Evolutionary conservation across 1,140 invertebrate genomes (phyloP).

Genomic region (Sitobion miscanthi): DNA sequence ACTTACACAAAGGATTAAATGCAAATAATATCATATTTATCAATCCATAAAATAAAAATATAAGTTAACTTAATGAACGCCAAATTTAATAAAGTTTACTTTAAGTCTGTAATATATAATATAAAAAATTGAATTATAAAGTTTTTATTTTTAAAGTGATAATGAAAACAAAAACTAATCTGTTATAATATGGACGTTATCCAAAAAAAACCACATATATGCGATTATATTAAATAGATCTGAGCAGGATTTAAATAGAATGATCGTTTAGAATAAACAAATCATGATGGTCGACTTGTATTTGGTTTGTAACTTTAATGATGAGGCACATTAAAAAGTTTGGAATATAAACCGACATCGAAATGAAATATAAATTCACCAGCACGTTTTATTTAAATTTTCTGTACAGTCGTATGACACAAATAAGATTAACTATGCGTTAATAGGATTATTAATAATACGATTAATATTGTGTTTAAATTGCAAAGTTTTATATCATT

Average conservation of each 20-base stretch:
- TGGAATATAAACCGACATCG: neutral
- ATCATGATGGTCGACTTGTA: neutral
- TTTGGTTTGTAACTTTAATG: neutral
- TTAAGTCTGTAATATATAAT: neutral
- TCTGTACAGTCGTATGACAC: neutral
- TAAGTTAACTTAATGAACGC: neutral
- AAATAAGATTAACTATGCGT: neutral
- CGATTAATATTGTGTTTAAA: constrained; percentile 3
- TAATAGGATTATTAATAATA: constrained; percentile 19
- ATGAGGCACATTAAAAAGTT: neutral
- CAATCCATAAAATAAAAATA: neutral
- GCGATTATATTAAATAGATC: neutral
- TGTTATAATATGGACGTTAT: neutral
- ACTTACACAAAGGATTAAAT: neutral
- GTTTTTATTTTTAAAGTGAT: neutral
- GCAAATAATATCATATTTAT: neutral
- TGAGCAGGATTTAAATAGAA: constrained; percentile 3
- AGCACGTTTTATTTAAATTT: constrained; percentile 2
- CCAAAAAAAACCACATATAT: constrained; percentile 1
- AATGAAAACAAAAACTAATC: neutral
- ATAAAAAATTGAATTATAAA: neutral
- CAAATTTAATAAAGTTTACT: constrained; percentile 9
- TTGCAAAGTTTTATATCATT: neutral
- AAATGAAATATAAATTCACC: neutral
- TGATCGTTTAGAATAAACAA: neutral